phyloP scores from a whole-genome alignment of 2,797 vertebrate genomes.

The Buceros bicornis region DNA sequence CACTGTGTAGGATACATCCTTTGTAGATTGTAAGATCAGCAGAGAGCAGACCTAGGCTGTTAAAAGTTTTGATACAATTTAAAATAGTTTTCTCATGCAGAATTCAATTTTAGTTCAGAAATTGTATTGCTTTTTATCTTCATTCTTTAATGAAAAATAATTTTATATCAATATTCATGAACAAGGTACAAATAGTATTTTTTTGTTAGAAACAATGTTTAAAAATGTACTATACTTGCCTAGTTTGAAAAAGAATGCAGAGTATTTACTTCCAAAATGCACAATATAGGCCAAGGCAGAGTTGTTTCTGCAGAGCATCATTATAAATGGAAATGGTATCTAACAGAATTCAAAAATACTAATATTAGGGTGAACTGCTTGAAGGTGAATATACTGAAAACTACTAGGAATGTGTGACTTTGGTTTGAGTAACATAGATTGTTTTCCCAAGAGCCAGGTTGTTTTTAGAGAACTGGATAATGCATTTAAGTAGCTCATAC shows the following conservation, averaged over 20 bases:
- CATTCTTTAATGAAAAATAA: not conserved
- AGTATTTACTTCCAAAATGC: not conserved
- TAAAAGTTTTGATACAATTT: slow-evolving; percentile 9
- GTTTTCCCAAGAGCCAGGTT: not conserved
- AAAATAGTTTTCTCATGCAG: not conserved
- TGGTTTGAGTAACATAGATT: not conserved
- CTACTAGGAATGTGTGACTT: not conserved
- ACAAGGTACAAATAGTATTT: not conserved
- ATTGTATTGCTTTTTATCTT: not conserved
- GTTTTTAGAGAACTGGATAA: not conserved
- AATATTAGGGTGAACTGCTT: not conserved
- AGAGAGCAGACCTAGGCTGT: not conserved
- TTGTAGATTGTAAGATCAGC: not conserved
- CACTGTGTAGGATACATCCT: not conserved
- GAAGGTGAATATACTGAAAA: not conserved
- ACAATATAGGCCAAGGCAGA: not conserved
- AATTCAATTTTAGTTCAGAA: not conserved
- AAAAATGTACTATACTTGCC: not conserved
- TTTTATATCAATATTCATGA: not conserved
- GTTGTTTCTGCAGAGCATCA: not conserved
- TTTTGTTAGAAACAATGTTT: not conserved
- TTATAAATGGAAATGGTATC: not conserved
- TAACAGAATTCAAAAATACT: not conserved
- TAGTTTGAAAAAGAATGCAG: not conserved
- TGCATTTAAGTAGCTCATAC: not conserved